phyloP scores from a whole-genome alignment of 2,113 vertebrate species.

The Pelobates fuscus region DNA sequence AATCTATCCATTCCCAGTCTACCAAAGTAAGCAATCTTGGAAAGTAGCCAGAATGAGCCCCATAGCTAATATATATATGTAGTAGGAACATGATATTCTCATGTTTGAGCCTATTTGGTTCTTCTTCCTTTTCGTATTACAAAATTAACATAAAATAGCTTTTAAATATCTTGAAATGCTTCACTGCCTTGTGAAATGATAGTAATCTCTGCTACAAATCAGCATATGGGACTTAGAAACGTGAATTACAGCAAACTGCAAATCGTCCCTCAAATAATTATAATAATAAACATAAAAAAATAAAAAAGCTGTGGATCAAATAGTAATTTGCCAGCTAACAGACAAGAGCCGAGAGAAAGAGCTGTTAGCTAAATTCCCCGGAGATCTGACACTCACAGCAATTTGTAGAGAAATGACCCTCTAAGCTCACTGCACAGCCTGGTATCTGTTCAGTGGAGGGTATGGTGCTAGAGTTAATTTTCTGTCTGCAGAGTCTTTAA shows the following conservation, averaged over 20 bases:
- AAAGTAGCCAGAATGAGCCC: no score
- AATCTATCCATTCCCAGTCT: no score
- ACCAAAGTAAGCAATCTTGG: no score
- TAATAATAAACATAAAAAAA: neutral
- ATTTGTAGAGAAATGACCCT: constrained; percentile 65
- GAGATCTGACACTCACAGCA: constrained; percentile 60
- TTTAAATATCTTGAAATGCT: neutral
- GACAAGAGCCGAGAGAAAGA: constrained; percentile 16
- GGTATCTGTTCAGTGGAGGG: constrained; percentile 25
- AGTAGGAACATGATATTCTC: no score
- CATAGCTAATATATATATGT: no score
- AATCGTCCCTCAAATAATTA: constrained; percentile 35
- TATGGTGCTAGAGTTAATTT: constrained; percentile 29
- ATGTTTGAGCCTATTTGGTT: no score
- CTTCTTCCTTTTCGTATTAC: neutral
- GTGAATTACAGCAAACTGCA: constrained; percentile 19
- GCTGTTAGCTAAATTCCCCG: constrained; percentile 55
- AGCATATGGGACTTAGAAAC: constrained; percentile 26
- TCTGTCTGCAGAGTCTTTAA: constrained; percentile 24
- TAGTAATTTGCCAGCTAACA: neutral
- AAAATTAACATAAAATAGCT: neutral
- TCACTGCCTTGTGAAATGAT: constrained; percentile 27
- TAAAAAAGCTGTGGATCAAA: constrained; percentile 55
- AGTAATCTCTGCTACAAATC: constrained; percentile 4
- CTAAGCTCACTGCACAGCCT: constrained; percentile 48